Base-by-base conservation (phyloP, 92 coral and sea anemone genomes). In the Montipora capitata region DNA sequence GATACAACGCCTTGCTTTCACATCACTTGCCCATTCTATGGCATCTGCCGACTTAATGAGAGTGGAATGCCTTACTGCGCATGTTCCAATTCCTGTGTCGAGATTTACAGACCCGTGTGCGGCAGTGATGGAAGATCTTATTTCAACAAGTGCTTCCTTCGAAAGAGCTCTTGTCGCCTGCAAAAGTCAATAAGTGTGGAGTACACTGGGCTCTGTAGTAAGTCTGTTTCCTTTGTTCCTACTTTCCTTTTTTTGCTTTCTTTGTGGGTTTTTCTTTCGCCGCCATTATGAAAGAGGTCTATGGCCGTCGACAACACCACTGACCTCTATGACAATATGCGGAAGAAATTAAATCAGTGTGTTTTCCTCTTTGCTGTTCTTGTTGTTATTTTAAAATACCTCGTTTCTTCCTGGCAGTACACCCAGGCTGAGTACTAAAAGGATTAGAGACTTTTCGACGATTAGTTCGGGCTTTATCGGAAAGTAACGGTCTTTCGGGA, bases 41-140 rank as follows among this genome's bases (percentile, higher is more conserved):
- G 98, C 49, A 82, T 68, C 40, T 85, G 89, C 48, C 75, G 56
- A 65, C 18, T 52, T 27, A 75, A 10, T 70, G 58, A 71, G n/a
- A 75, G 68, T 66, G 76, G 75, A 44, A 76, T 93, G n/a, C 70
- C 49, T 17, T 76, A 70, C 80, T 94, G 94, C 82, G 88, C 86
- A 51, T 88, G 92, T 39, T 67, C 88, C 17, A 74, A 72, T 59
- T 82, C 94, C 41, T 92, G 97, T 44, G 88, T 87, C 39, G 40
- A 87, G 70, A 78, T 76, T 64, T 68, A 87, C 74, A 76, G 62
- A 15, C 95, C 95, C 12, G 93, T 95, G 59, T 97, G 99, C 77
- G 99, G 97, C 45, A 91, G 91, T 64, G 93, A 95, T 68, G 93
- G 87, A 38, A 86, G 61, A 67, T 91, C 94, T 40, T 95, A 97